Conservation (phyloP, 2,888 invertebrate species). For the Gibbula magus region DNA sequence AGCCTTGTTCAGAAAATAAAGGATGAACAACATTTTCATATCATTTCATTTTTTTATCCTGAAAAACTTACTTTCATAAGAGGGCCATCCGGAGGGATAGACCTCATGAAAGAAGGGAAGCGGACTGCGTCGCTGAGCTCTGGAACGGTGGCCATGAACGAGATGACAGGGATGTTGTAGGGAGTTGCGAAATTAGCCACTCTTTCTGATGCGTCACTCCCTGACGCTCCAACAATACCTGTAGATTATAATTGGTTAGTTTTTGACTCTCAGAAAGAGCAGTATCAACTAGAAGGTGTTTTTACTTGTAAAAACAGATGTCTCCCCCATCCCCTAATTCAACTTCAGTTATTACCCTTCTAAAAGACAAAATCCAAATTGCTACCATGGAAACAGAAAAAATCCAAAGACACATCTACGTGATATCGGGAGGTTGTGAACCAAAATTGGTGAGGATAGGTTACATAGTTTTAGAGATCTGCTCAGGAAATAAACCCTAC, state of each 20-base stretch:
- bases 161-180: conserved; percentile 78
- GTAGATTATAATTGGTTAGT: conserved; percentile 44
- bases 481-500: too few relatives aligned
- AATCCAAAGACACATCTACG: too few relatives aligned
- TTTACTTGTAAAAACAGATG: too few relatives aligned
- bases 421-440: too few relatives aligned
- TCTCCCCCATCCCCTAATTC: too few relatives aligned
- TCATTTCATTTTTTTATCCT: background rate
- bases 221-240: conserved; percentile 78
- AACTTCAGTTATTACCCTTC: too few relatives aligned
- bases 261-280: too few relatives aligned
- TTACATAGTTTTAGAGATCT: too few relatives aligned
- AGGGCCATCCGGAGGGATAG: conserved; percentile 67
- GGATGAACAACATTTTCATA: background rate
- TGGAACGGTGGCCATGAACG: conserved; percentile 55
- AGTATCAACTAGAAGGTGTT: too few relatives aligned
- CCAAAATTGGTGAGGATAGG: too few relatives aligned
- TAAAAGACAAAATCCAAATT: too few relatives aligned
- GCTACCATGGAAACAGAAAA: too few relatives aligned
- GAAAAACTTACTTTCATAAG: conserved; percentile 58
- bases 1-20: background rate
- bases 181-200: conserved; percentile 77
- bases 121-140: conserved; percentile 54
- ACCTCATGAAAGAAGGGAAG: conserved; percentile 67
- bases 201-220: conserved; percentile 78